These are phyloP conservation scores for Hippocampus guttulatus DNA, from an alignment of 2,113 vertebrate species.

Conservation along the genomic window DNA sequence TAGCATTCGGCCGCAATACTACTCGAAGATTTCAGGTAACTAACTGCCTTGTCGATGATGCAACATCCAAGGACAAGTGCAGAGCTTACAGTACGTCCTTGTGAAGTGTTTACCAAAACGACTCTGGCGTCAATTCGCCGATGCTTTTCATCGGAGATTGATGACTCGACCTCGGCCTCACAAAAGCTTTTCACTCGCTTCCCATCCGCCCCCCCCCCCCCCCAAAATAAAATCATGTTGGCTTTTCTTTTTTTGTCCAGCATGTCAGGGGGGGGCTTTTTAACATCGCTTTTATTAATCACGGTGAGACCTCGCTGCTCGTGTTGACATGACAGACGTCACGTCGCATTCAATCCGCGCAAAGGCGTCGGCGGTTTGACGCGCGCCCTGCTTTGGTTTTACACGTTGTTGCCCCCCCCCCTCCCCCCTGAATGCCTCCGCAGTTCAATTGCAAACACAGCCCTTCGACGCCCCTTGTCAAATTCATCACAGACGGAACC, in stretches of 20 bases:
- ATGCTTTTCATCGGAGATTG: neutral
- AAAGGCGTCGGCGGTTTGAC: neutral
- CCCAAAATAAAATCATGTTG: neutral
- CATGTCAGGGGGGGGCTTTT: neutral
- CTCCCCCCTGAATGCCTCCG: no score
- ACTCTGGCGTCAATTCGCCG: neutral
- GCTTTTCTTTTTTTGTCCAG: neutral
- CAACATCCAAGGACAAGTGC: neutral
- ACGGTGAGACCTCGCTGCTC: neutral
- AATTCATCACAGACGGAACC: slow-evolving; percentile 3
- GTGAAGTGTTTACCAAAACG: neutral
- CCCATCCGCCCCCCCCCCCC: no score
- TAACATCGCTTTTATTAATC: neutral
- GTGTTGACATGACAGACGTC: neutral
- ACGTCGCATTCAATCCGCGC: neutral
- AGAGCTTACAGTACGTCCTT: neutral
- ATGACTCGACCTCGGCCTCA: neutral
- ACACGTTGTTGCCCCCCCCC: no score
- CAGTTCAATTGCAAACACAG: slow-evolving; percentile 1
- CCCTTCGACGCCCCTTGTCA: neutral
- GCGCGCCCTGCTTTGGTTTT: no score
- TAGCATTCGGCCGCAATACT: neutral
- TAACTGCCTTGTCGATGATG: neutral
- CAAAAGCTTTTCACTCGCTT: neutral
- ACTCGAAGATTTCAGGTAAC: neutral